Evolutionary conservation across 2,888 invertebrate species (phyloP).

Genomic region (Argyresthia albistria): DNA sequence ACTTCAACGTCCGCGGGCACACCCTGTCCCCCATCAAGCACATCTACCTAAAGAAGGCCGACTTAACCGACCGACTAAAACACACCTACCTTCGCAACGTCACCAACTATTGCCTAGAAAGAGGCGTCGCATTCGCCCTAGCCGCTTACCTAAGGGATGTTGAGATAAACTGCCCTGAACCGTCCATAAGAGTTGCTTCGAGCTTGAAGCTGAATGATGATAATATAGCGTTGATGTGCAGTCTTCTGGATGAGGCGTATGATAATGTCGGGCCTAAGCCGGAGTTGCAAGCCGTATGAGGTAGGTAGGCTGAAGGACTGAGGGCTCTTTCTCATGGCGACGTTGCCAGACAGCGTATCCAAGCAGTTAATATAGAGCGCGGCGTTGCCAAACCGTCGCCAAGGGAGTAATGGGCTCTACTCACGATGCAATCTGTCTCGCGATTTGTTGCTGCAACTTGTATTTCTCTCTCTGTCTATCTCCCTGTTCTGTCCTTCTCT

Average conservation of each 20-base stretch:
- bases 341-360: background rate
- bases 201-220: constrained; percentile 75
- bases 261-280: constrained; percentile 44
- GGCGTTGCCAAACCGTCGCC: no score
- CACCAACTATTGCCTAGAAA: constrained; percentile 75
- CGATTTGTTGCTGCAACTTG: no score
- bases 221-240: constrained; percentile 67
- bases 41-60: constrained; percentile 73
- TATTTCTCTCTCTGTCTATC: no score
- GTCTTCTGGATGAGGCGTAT: constrained; percentile 52
- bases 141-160: constrained; percentile 78
- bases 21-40: constrained; percentile 83
- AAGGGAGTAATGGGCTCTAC: no score
- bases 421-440: no score
- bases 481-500: no score
- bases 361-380: no score
- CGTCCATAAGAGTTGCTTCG: constrained; percentile 81
- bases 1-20: constrained; percentile 71
- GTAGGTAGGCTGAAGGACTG: background rate
- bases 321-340: background rate
- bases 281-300: constrained; percentile 24
- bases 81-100: constrained; percentile 73
- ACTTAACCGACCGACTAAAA: constrained; percentile 54
- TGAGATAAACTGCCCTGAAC: constrained; percentile 77
- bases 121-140: constrained; percentile 78